Base-by-base conservation (phyloP, 2,888 invertebrate species). In the Sphaerophoria taeniata region DNA sequence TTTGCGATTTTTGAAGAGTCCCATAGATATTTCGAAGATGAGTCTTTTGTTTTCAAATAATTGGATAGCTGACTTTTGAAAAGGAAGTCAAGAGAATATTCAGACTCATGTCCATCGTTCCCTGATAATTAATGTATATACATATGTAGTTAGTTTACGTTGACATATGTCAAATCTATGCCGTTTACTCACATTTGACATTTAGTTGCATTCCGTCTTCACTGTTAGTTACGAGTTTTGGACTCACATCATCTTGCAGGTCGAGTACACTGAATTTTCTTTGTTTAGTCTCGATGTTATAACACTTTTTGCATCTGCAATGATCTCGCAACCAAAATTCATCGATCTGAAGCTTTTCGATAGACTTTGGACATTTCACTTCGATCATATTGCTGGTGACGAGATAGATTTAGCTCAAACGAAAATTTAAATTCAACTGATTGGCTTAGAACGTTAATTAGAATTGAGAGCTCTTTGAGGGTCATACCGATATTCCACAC, bases 61-160 rank as follows among this genome's bases (percentile, higher is more conserved):
- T 87, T 87, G 9, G 88, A 84, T 69, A 89, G 69, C 87, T 91
- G 91, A 4, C 88, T 87, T 3, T 75, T 85, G 92, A 90, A 69
- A 81, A 95, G 89, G 89, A 94, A 94, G 0, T 93, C 90, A 0
- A 93, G 87, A 36, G 91, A 86, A 87, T 93, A 95, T 4, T 82
- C 88, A 0, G 95, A 94, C 87, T 91, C 88, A 88, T 95, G 95
- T 0, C 91, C 90, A 89, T 95, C 95, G 61, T 91, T 92, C 95
- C 95, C 95, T 95, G 14, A 47, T 33, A 11, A 49, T 34, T 36
- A 63, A 0, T 11, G 36, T 31, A 47, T 5, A 24, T 0, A 11
- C 14, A 4, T 11, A 7, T 16, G 60, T 14, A 24, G 33, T 87
- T 87, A 87, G 87, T 88, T 88, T 53, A 6, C n/a, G 14, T 16